Evolutionary conservation across 1,140 invertebrate genomes (phyloP), one percentile per base, ranked within the genome.

Genomic region (Anastrepha obliqua): DNA sequence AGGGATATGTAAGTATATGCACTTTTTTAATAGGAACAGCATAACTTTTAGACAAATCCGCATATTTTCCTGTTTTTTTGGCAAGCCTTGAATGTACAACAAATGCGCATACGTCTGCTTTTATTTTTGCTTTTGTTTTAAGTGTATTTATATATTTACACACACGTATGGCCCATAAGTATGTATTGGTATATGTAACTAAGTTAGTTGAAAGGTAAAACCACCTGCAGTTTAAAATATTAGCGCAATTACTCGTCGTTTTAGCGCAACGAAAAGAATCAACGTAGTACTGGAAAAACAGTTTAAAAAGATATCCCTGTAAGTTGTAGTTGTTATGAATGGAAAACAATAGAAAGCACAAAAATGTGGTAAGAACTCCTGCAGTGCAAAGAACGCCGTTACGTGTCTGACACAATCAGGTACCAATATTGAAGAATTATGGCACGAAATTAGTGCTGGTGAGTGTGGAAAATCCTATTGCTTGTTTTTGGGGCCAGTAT

Each of bases 391-490:
- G 85, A 15, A 2, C 2, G 20, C 17, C 5, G 13, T 58, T 60
- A 85, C 67, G 58, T 62, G 85, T 11, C 85, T 60, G 59, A 60
- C 85, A 86, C 85, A 86, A 86, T 3, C 59, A 44, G 85, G 85
- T 86, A 86, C 85, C 6, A 62, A 86, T 62, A 86, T 86, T 85
- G 47, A 55, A 62, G 20, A 86, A 62, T 86, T 86, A 86, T 86
- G 20, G 20, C 59, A 62, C 17, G 8, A 60, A 42, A 47, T 47
- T 47, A 44, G 67, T 8, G 39, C 67, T 13, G 67, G 39, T 7
- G 42, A 44, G 13, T 74, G 67, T 17, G 67, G 67, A 13, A 42
- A 44, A 62, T 42, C 20, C 2, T 62, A 4, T 42, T 86, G 29
- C 29, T 59, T 86, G 85, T 13, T 86, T 62, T 81, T 29, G 70